Conservation (phyloP, 1,140 invertebrate species). For the Fopius arisanus region DNA sequence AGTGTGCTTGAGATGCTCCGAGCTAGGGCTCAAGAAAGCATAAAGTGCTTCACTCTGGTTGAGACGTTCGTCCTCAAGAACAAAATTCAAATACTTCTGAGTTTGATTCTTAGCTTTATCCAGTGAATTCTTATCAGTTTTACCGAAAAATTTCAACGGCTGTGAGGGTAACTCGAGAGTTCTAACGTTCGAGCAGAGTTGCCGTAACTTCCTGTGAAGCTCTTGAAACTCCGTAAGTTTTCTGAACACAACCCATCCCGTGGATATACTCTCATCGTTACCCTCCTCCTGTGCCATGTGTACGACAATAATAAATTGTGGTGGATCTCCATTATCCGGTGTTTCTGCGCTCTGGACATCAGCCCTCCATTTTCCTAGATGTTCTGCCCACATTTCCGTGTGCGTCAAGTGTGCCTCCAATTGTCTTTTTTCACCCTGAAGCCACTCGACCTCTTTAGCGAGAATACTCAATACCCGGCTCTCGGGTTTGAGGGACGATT, state of each 20-base stretch:
- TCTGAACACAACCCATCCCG: slow-evolving; percentile 84
- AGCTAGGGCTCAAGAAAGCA: slow-evolving; percentile 88
- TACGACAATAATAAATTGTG: slow-evolving; percentile 84
- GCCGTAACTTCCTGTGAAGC: slow-evolving; percentile 82
- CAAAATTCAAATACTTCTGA: slow-evolving; percentile 86
- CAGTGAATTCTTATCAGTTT: slow-evolving; percentile 78
- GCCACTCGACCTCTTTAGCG: slow-evolving; percentile 81
- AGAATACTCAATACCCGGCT: slow-evolving; percentile 78
- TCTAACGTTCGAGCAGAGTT: slow-evolving; percentile 81
- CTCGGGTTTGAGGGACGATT: slow-evolving; percentile 78
- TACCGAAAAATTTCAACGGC: slow-evolving; percentile 80
- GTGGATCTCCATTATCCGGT: slow-evolving; percentile 79
- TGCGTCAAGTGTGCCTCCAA: slow-evolving; percentile 85
- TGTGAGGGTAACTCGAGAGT: slow-evolving; percentile 82
- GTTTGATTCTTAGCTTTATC: slow-evolving; percentile 84
- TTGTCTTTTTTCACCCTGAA: slow-evolving; percentile 79
- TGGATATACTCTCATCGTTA: slow-evolving; percentile 72
- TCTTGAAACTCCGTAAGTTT: slow-evolving; percentile 85
- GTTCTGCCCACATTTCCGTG: slow-evolving; percentile 88
- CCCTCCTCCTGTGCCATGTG: slow-evolving; percentile 74
- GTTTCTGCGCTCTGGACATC: slow-evolving; percentile 83
- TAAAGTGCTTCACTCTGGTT: slow-evolving; percentile 90
- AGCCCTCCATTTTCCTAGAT: slow-evolving; percentile 85
- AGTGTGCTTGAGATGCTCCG: slow-evolving; percentile 84
- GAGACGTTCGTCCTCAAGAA: slow-evolving; percentile 84